Evolutionary conservation across 2,113 vertebrate species (phyloP).

Genomic region (Archilochus colubris): DNA sequence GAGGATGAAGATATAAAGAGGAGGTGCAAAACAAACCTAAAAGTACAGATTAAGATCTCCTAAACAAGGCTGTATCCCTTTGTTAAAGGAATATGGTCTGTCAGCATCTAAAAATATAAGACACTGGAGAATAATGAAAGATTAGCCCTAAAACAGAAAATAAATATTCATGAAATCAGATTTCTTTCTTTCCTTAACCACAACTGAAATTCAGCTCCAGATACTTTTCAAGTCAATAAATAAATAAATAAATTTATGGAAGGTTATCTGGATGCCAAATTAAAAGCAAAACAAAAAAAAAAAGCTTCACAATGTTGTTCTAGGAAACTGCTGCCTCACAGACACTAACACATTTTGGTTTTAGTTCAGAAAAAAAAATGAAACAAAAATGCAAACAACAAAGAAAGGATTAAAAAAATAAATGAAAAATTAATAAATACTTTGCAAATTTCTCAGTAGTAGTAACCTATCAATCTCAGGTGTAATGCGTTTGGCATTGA

Average conservation of each 20-base stretch:
- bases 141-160: not conserved
- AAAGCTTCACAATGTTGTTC: accelerated
- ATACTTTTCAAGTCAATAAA: not conserved
- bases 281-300: not conserved
- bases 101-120: not conserved
- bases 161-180: not conserved
- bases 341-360: not conserved
- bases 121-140: not conserved
- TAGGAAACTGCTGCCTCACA: not conserved
- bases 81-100: not conserved
- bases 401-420: not conserved
- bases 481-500: not conserved
- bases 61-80: not conserved
- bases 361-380: not conserved
- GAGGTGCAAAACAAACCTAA: not conserved
- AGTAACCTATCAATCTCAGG: not conserved
- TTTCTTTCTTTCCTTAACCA: not conserved
- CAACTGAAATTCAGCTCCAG: not conserved
- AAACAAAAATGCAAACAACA: too few relatives aligned
- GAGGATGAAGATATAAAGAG: not conserved
- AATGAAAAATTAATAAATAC: not conserved
- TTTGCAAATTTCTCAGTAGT: not conserved
- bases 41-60: not conserved
- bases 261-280: not conserved
- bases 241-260: not conserved